Evolutionary conservation across 2,113 vertebrate genomes (phyloP).

Genomic region (Albula goreensis): DNA sequence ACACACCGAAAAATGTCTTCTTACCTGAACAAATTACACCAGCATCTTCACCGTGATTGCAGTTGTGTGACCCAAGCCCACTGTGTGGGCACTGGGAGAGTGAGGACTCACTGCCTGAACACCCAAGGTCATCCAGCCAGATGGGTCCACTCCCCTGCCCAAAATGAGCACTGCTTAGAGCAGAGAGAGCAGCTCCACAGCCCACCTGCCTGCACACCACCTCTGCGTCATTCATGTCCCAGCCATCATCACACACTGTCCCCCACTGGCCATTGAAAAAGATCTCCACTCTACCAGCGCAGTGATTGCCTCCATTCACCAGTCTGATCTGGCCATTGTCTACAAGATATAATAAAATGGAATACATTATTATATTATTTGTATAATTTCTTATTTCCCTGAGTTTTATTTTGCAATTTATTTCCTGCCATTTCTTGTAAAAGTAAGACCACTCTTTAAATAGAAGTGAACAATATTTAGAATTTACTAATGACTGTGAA

Average conservation of each 20-base stretch:
- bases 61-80: constrained; percentile 28
- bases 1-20: too few species aligned
- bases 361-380: too few species aligned
- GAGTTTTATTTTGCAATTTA: too few species aligned
- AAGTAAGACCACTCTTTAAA: background rate
- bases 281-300: constrained; percentile 53
- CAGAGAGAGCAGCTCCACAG: constrained; percentile 28
- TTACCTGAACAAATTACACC: constrained; percentile 26
- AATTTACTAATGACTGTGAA: too few species aligned
- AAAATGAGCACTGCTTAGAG: constrained; percentile 24
- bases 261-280: constrained; percentile 35
- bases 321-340: constrained; percentile 12
- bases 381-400: too few species aligned
- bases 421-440: too few species aligned
- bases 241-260: constrained; percentile 50
- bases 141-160: too few species aligned
- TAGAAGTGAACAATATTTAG: too few species aligned
- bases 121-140: too few species aligned
- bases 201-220: too few species aligned
- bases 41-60: constrained; percentile 25
- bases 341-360: background rate
- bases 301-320: constrained; percentile 42
- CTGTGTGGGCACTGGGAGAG: too few species aligned
- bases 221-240: constrained; percentile 32
- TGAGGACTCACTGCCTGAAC: too few species aligned